Percentiles rank a stretch among this genome's conserved stretches.
Evolutionary conservation across 2,113 vertebrate genomes (phyloP).

Genomic region (Prietella phreatophila): DNA sequence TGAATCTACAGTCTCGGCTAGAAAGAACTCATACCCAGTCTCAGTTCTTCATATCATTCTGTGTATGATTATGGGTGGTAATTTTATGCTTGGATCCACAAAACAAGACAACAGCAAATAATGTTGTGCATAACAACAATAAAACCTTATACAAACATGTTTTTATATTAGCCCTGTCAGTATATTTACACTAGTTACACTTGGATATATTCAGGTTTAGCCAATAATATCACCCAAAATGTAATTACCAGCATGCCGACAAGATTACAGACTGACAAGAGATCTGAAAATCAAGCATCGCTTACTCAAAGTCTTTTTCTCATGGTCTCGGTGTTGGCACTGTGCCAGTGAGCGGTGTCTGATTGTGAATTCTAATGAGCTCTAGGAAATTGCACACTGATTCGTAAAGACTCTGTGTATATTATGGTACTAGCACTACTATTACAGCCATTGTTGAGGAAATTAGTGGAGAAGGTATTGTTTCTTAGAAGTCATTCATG

Average conservation of each 20-base stretch:
- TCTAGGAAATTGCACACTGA: conserved; percentile 18
- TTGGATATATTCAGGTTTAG: not conserved
- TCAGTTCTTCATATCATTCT: not conserved
- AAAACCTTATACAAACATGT: not conserved
- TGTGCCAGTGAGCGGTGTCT: conserved; percentile 19
- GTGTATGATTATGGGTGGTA: not conserved
- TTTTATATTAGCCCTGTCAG: not conserved
- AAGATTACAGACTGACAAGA: not conserved
- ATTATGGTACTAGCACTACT: not conserved
- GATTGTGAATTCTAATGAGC: conserved; percentile 33
- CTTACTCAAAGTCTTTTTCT: not conserved
- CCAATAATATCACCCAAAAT: conserved; percentile 4
- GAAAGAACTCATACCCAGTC: not conserved
- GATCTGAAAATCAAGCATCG: not conserved
- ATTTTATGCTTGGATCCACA: not conserved
- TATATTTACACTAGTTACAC: not conserved
- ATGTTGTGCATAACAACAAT: not conserved
- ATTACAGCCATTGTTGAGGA: not conserved
- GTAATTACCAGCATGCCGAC: not conserved
- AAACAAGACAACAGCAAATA: not conserved
- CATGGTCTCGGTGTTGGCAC: not conserved
- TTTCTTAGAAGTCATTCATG: not conserved
- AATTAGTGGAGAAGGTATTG: not conserved
- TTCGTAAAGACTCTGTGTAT: conserved; percentile 1
- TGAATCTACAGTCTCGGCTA: not conserved